Percentiles rank a stretch among this genome's conserved stretches.
phyloP scores from a whole-genome alignment of 1,140 invertebrate genomes.

The Branchinecta lynchi region DNA sequence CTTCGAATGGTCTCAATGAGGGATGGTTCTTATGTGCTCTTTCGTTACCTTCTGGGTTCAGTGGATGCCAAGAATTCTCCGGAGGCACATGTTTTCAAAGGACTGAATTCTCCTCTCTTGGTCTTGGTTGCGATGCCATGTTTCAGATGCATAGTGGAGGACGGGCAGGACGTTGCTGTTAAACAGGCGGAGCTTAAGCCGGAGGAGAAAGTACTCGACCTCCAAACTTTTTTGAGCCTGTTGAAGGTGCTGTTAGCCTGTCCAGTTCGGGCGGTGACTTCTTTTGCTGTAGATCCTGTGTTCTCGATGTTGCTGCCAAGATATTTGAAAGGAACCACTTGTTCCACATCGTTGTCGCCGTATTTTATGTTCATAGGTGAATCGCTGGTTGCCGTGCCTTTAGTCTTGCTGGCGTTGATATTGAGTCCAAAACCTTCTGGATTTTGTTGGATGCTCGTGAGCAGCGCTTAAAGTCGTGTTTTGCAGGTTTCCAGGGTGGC shows the following conservation, averaged over 20 bases:
- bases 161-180: too few relatives aligned
- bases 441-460: slow-evolving; percentile 5
- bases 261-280: background rate
- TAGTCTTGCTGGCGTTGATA: too few relatives aligned
- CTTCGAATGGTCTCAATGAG: slow-evolving; percentile 1
- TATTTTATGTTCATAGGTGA: slow-evolving; percentile 6
- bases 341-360: background rate
- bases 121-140: too few relatives aligned
- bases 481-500: background rate
- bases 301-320: slow-evolving; percentile 5
- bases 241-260: slow-evolving; percentile 8
- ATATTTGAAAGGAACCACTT: slow-evolving; percentile 6
- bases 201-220: slow-evolving; percentile 8
- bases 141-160: too few relatives aligned
- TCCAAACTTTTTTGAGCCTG: slow-evolving; percentile 9
- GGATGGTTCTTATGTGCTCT: slow-evolving; percentile 5
- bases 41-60: slow-evolving; percentile 1
- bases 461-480: slow-evolving; percentile 8
- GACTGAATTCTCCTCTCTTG: too few relatives aligned
- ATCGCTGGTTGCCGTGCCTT: slow-evolving; percentile 8
- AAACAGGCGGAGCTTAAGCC: slow-evolving; percentile 2
- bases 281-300: slow-evolving; percentile 4
- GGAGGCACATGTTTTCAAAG: slow-evolving; percentile 1
- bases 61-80: background rate
- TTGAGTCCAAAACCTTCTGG: slow-evolving; percentile 4